Conservation (phyloP, 2,797 vertebrate genomes). For the Micromesistius poutassou region DNA sequence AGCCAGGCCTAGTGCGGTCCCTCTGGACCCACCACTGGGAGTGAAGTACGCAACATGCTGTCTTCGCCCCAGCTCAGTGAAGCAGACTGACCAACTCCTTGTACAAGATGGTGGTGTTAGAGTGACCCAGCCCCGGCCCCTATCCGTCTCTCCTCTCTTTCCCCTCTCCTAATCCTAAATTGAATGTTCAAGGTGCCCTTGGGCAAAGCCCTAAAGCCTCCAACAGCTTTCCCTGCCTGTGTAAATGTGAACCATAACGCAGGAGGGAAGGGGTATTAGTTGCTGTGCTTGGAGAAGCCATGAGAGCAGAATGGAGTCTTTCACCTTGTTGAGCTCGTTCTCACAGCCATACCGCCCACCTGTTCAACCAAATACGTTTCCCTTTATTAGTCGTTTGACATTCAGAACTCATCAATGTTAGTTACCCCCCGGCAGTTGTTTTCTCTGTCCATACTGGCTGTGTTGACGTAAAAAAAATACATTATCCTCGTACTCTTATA, state of each 20-base stretch:
- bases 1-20: too few relatives aligned
- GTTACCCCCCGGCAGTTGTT: neutral
- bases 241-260: slow-evolving; percentile 46
- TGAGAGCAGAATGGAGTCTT: neutral
- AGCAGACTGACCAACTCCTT: slow-evolving; percentile 5
- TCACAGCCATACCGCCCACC: neutral
- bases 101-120: neutral
- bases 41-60: neutral
- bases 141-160: slow-evolving; percentile 64
- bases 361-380: neutral
- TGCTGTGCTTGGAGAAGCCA: slow-evolving; percentile 20
- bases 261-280: slow-evolving; percentile 47
- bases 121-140: slow-evolving; percentile 24
- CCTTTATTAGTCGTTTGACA: neutral
- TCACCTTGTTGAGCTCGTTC: neutral
- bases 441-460: neutral
- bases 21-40: neutral
- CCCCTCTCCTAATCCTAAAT: slow-evolving; percentile 73
- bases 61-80: neutral
- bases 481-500: too few relatives aligned
- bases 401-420: neutral
- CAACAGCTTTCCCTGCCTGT: slow-evolving; percentile 45
- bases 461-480: too few relatives aligned
- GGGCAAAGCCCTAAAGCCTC: slow-evolving; percentile 65
- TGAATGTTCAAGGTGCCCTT: slow-evolving; percentile 75